Evolutionary conservation across 2,113 vertebrate species (phyloP).

Genomic region (Platycercus adscitus): DNA sequence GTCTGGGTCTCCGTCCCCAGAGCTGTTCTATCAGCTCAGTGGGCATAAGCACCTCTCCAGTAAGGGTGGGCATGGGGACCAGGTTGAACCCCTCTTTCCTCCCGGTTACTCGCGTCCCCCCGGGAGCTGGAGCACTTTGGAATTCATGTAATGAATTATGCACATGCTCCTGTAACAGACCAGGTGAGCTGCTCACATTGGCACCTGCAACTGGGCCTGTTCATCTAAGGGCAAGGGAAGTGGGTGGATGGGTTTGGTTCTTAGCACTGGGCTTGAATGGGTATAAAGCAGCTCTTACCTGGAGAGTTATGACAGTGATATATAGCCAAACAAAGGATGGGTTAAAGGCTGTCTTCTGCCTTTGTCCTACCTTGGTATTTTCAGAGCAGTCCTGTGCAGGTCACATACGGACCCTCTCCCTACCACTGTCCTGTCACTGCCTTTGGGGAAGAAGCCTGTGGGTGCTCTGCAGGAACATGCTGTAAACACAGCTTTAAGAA

Average conservation of each 20-base stretch:
- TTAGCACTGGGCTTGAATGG: not conserved
- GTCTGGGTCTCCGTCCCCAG: not conserved
- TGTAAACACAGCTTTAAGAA: not conserved
- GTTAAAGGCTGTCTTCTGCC: not conserved
- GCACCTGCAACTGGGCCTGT: not conserved
- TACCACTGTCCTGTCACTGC: fast-evolving
- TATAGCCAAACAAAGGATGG: not conserved
- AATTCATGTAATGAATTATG: not conserved
- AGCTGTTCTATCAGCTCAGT: not conserved
- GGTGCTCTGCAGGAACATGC: not conserved
- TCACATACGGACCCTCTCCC: not conserved
- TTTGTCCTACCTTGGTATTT: not conserved
- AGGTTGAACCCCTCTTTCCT: not conserved
- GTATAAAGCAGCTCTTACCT: not conserved
- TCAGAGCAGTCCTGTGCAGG: not conserved
- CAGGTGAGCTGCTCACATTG: not conserved
- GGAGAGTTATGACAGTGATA: not conserved
- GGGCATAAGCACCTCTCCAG: not conserved
- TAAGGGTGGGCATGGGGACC: fast-evolving
- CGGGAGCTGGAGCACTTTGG: not conserved
- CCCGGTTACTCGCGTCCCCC: fast-evolving
- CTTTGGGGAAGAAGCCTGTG: not conserved
- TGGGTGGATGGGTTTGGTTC: not conserved
- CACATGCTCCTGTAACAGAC: not conserved
- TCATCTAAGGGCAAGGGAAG: too few species aligned